Percentiles rank a stretch among this genome's conserved stretches.
These are phyloP conservation scores for Galerucella pusilla DNA, from an alignment of 2,888 invertebrate species.

Conservation along the genomic window DNA sequence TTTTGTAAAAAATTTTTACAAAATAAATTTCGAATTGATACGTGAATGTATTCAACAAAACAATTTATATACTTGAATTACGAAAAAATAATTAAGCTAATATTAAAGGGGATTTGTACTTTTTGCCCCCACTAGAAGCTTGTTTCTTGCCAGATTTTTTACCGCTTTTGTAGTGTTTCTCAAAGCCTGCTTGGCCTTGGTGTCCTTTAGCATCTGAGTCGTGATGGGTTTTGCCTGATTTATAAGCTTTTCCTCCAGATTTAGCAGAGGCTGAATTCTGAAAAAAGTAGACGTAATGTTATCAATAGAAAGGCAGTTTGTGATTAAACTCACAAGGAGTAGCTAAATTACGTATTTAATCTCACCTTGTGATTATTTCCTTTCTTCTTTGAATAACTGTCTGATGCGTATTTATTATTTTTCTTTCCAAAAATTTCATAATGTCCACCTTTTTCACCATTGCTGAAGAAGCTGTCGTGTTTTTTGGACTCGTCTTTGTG, in stretches of 20 bases:
- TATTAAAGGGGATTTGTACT: constrained; percentile 43
- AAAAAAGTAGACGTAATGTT: constrained; percentile 22
- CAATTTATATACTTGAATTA: background rate
- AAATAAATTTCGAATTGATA: background rate
- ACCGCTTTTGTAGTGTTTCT: constrained; percentile 56
- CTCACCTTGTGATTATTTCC: constrained; percentile 52
- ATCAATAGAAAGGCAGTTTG: background rate
- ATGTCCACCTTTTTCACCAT: constrained; percentile 62
- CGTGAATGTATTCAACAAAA: background rate
- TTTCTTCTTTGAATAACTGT: constrained; percentile 46
- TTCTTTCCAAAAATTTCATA: constrained; percentile 61
- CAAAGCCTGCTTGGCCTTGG: constrained; percentile 54
- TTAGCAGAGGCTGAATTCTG: constrained; percentile 55
- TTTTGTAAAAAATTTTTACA: background rate
- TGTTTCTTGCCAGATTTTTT: constrained; percentile 59
- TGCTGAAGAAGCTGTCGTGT: constrained; percentile 64
- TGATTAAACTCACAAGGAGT: background rate
- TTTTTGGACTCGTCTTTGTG: constrained; percentile 65
- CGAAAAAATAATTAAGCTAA: background rate
- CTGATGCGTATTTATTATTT: constrained; percentile 56
- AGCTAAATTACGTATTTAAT: background rate
- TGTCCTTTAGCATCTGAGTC: constrained; percentile 57
- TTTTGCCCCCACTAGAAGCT: constrained; percentile 57
- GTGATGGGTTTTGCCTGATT: constrained; percentile 58
- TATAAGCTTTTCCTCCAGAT: constrained; percentile 57